Conservation (phyloP, 2,797 vertebrate species). For the Hylomyscus alleni region DNA sequence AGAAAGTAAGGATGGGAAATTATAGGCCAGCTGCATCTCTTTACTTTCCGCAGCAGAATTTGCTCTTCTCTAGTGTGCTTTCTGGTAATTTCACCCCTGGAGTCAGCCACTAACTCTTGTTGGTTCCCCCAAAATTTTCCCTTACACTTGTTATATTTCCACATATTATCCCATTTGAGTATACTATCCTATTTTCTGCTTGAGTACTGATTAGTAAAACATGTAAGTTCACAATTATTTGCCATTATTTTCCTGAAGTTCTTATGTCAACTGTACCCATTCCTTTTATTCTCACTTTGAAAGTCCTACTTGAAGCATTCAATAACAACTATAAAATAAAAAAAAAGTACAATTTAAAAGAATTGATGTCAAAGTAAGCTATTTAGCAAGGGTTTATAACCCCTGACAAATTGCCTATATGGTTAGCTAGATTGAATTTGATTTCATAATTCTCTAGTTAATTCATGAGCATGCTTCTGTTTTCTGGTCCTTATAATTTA, state of each 20-base stretch:
- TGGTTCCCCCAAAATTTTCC: not conserved
- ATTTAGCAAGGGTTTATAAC: slow-evolving; percentile 31
- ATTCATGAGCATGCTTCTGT: slow-evolving; percentile 12
- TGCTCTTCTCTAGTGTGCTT: slow-evolving; percentile 12
- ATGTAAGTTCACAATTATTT: slow-evolving; percentile 42
- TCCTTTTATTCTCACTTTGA: slow-evolving; percentile 13
- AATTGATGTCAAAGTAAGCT: slow-evolving; percentile 8
- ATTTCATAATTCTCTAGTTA: slow-evolving; percentile 30
- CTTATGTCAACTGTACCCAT: not conserved
- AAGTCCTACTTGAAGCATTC: not conserved
- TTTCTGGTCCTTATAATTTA: slow-evolving; percentile 47
- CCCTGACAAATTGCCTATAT: slow-evolving; percentile 27
- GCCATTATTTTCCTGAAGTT: slow-evolving; percentile 19
- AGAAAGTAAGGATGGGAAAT: not conserved
- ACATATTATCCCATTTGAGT: not conserved
- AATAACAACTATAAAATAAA: not conserved
- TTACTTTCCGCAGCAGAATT: slow-evolving; percentile 2
- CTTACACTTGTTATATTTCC: not conserved
- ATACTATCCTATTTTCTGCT: slow-evolving; percentile 33
- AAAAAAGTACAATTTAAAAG: slow-evolving; percentile 2
- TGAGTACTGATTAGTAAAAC: not conserved
- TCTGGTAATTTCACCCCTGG: not conserved
- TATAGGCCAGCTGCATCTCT: not conserved
- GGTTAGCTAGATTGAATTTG: slow-evolving; percentile 46
- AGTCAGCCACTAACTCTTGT: not conserved